phyloP scores from a whole-genome alignment of 2,888 invertebrate genomes.

The Oxyteleia sp. region DNA sequence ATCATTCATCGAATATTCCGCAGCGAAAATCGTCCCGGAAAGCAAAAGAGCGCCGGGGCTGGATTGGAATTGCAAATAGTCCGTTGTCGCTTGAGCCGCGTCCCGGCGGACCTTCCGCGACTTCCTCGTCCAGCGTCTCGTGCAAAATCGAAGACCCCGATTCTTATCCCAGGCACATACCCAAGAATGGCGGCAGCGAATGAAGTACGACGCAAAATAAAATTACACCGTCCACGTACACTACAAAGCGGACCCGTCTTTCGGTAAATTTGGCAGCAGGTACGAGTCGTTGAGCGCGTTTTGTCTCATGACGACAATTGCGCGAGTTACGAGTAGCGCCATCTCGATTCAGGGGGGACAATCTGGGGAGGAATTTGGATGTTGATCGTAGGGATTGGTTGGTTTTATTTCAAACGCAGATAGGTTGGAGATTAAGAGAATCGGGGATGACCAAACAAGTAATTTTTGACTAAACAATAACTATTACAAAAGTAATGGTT shows the following conservation, averaged over 20 bases:
- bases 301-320: constrained; percentile 7
- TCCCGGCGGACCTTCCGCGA: constrained; percentile 46
- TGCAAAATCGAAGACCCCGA: constrained; percentile 53
- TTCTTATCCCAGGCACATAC: constrained; percentile 59
- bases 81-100: constrained; percentile 30
- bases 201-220: constrained; percentile 50
- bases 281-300: constrained; percentile 12
- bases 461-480: too few species aligned
- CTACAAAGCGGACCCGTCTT: constrained; percentile 17
- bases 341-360: not conserved
- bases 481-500: too few species aligned
- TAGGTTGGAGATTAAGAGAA: too few species aligned
- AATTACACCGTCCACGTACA: constrained; percentile 46
- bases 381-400: too few species aligned
- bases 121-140: constrained; percentile 37
- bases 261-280: constrained; percentile 45
- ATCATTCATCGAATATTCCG: constrained; percentile 64
- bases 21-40: constrained; percentile 53
- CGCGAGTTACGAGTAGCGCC: not conserved
- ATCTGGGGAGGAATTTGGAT: too few species aligned
- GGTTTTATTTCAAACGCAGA: too few species aligned
- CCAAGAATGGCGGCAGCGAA: constrained; percentile 15
- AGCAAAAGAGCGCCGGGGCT: constrained; percentile 31
- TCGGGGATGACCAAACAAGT: too few species aligned
- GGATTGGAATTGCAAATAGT: constrained; percentile 64